Conservation (phyloP, 2,113 vertebrate genomes). For the Naja naja region DNA sequence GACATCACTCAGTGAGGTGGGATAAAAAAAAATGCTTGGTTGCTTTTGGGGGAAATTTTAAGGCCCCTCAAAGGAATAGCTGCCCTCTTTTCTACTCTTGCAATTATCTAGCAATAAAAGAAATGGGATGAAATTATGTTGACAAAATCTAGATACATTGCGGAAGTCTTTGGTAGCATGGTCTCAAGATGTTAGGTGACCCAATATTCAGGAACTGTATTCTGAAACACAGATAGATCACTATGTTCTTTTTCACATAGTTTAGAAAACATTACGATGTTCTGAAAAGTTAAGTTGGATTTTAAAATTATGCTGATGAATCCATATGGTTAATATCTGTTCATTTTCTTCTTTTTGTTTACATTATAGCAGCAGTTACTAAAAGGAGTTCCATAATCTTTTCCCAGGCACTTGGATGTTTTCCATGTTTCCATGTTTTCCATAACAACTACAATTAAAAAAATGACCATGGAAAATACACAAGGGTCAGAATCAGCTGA, state of each 20-base stretch:
- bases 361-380: not conserved
- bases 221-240: not conserved
- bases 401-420: slow-evolving; percentile 31
- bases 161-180: not conserved
- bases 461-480: slow-evolving; percentile 42
- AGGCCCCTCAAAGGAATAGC: not conserved
- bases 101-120: not conserved
- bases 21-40: not conserved
- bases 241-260: not conserved
- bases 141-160: not conserved
- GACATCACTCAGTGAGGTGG: not conserved
- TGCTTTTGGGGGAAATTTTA: not conserved
- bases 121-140: not conserved
- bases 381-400: not conserved
- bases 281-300: slow-evolving; percentile 2
- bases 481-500: slow-evolving; percentile 36
- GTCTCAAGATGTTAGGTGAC: not conserved
- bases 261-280: not conserved
- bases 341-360: not conserved
- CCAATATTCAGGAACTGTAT: not conserved
- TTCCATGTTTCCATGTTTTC: slow-evolving; percentile 26
- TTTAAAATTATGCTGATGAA: not conserved
- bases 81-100: not conserved
- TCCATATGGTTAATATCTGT: not conserved
- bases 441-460: slow-evolving; percentile 18